A percentile compares a stretch with the other conserved stretches of the same genome.
phyloP scores from a whole-genome alignment of 2,113 vertebrate species.

The Mola mola region DNA sequence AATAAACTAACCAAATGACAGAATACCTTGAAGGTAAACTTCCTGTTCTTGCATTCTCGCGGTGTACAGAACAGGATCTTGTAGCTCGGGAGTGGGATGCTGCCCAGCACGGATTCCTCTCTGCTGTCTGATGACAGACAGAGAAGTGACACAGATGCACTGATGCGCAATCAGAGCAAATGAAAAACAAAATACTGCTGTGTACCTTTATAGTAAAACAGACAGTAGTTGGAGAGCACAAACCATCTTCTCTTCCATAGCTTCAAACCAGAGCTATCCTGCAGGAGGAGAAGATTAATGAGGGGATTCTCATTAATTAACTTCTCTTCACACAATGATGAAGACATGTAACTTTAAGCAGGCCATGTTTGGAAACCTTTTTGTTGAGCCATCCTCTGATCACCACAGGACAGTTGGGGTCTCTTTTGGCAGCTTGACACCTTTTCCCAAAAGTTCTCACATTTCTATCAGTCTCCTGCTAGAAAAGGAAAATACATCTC shows the following conservation, averaged over 20 bases:
- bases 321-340: neutral
- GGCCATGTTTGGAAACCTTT: slow-evolving; percentile 75
- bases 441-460: slow-evolving; percentile 90
- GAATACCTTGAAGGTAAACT: slow-evolving; percentile 89
- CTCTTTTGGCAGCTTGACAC: slow-evolving; percentile 84
- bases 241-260: slow-evolving; percentile 95
- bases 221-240: slow-evolving; percentile 89
- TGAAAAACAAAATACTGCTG: neutral
- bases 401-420: slow-evolving; percentile 87
- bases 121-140: slow-evolving; percentile 83
- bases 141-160: neutral
- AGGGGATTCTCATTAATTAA: neutral
- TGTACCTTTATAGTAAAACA: slow-evolving; percentile 88
- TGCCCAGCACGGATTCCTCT: slow-evolving; percentile 89
- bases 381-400: slow-evolving; percentile 94
- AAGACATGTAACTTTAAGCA: neutral
- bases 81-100: slow-evolving; percentile 91
- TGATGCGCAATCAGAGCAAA: neutral
- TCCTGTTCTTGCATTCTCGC: slow-evolving; percentile 86
- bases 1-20: neutral
- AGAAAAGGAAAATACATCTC: neutral
- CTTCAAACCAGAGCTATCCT: slow-evolving; percentile 91
- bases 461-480: slow-evolving; percentile 77
- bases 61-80: slow-evolving; percentile 86
- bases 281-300: slow-evolving; percentile 20